Evolutionary conservation across 1,140 invertebrate species (phyloP), one percentile per base, ranked within the genome.

Genomic region (Onthophagus taurus): DNA sequence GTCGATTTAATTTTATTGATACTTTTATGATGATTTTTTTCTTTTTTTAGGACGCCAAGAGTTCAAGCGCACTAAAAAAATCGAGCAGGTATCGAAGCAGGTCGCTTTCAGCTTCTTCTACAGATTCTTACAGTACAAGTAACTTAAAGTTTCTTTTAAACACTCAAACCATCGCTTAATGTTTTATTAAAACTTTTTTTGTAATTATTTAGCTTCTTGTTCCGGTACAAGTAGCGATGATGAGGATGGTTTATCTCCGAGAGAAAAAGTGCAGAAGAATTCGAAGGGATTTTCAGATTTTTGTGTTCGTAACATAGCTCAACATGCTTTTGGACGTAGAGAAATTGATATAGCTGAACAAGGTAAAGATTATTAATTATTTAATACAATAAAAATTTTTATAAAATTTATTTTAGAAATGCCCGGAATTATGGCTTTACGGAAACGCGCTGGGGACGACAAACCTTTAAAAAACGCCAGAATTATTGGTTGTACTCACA

Each of bases 281-380:
- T 79, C 85, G 0, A 78, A 77, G 45, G 84, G 85, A 1, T 85
- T 81, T 53, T 74, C 75, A 0, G 88, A 94, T 55, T 94, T 95
- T 68, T 94, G 90, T 66, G 89, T 96, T 2, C 74, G 85, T 45
- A 96, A 89, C 67, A 89, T 91, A 29, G 83, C 85, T 41, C 88
- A 95, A 58, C 81, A 91, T 59, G 87, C 87, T 0, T 97, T 94
- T 65, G 95, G 95, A 0, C 72, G 94, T 17, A 64, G 93, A 37
- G 95, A 97, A 72, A 97, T 98, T 55, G 93, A 97, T 69, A 96
- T 97, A 51, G 93, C 93, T n/a, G 93, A 98, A 60, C 93, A 96
- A 72, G 81, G 81, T 83, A 61, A 16, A 1, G 19, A 38, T 26
- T 7, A 26, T 26, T n/a, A n/a, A n/a, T n/a, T n/a, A n/a, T n/a